Conservation (phyloP, 2,888 invertebrate genomes). For the Plusia festucae region DNA sequence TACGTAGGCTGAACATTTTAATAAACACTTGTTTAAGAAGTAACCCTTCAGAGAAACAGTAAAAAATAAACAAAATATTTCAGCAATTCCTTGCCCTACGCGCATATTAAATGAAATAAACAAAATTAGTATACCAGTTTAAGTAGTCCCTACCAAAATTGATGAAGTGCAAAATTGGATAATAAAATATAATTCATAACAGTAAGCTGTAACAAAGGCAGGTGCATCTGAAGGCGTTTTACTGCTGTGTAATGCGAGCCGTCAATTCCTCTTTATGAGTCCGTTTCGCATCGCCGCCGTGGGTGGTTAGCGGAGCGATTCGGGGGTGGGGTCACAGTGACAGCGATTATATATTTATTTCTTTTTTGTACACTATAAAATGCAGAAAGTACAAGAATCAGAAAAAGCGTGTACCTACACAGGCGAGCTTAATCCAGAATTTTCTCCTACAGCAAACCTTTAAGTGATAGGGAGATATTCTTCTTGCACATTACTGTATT, state of each 20-base stretch:
- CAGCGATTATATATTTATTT: conserved; percentile 23
- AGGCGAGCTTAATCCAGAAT: too few relatives aligned
- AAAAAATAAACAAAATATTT: too few relatives aligned
- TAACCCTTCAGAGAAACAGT: too few relatives aligned
- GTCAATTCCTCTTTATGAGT: conserved; percentile 79
- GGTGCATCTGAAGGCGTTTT: conserved; percentile 74
- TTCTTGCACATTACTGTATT: too few relatives aligned
- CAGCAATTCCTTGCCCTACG: background rate
- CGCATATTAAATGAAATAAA: background rate
- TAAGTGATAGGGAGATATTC: too few relatives aligned
- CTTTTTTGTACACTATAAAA: too few relatives aligned
- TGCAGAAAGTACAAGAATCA: too few relatives aligned
- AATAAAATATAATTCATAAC: conserved; percentile 50
- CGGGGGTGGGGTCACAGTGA: conserved; percentile 36
- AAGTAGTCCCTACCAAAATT: conserved; percentile 34
- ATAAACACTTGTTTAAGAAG: too few relatives aligned
- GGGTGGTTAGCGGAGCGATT: conserved; percentile 65
- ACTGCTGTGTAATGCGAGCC: conserved; percentile 74
- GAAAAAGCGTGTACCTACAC: too few relatives aligned
- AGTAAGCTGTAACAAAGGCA: conserved; percentile 55
- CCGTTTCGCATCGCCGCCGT: conserved; percentile 66
- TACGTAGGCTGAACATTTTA: too few relatives aligned
- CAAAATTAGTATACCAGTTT: background rate
- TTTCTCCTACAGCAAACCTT: too few relatives aligned
- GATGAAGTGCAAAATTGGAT: conserved; percentile 49